Evolutionary conservation across 37 sponge, comb jelly and placozoan genomes (phyloP).

Genomic region (Cliona cf. orientalis): DNA sequence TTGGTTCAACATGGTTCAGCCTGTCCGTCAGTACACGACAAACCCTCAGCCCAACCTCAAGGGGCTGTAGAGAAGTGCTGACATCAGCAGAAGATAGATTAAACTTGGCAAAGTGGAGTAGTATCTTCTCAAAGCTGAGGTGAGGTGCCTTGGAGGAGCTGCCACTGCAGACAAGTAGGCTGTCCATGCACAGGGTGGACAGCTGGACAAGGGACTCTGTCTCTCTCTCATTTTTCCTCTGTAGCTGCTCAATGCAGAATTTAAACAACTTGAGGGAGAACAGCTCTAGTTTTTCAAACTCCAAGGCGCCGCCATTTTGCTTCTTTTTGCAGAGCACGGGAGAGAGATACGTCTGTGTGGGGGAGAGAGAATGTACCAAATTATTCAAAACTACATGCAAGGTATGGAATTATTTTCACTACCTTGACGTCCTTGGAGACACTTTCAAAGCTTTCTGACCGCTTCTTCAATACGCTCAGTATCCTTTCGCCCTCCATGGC

Average conservation of each 20-base stretch:
- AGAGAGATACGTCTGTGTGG: neutral
- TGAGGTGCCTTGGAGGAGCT: slow-evolving; percentile 7
- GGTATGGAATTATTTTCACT: neutral
- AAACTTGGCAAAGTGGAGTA: slow-evolving; percentile 11
- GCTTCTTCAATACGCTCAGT: neutral
- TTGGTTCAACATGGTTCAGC: no score
- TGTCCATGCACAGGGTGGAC: neutral
- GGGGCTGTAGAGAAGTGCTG: no score
- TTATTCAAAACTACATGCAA: neutral
- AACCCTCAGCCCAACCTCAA: neutral
- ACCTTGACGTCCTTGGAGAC: neutral
- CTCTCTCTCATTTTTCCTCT: neutral
- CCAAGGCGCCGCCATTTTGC: neutral
- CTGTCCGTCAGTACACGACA: neutral
- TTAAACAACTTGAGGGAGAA: slow-evolving; percentile 10
- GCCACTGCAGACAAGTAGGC: slow-evolving; percentile 5
- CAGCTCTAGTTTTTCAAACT: neutral
- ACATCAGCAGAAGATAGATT: neutral
- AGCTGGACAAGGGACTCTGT: neutral
- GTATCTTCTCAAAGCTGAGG: slow-evolving; percentile 27
- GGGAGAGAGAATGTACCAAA: neutral
- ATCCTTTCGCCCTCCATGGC: slow-evolving; percentile 28
- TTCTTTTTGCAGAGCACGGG: neutral
- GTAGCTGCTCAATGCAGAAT: neutral
- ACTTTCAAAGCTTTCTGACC: neutral